Percentiles rank a stretch among this genome's conserved stretches.
Conservation (phyloP, 2,888 invertebrate species). For the Acrobasis consociella region DNA sequence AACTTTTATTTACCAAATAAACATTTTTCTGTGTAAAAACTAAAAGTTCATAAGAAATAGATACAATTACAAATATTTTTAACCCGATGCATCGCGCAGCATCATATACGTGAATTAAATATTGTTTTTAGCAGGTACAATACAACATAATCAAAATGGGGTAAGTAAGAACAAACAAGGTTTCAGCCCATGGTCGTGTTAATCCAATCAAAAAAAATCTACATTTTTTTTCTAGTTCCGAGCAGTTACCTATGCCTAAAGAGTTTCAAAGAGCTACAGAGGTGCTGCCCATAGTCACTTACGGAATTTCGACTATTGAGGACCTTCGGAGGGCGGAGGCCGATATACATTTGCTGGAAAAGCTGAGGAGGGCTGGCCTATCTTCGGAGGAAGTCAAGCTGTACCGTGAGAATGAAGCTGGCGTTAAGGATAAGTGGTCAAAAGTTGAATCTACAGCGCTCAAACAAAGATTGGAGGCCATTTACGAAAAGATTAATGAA, state of each 20-base stretch:
- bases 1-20: no score
- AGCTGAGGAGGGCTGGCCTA: slow-evolving; percentile 73
- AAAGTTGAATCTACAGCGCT: slow-evolving; percentile 61
- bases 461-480: slow-evolving; percentile 52
- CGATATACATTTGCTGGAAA: slow-evolving; percentile 64
- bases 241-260: slow-evolving; percentile 57
- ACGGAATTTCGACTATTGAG: slow-evolving; percentile 69
- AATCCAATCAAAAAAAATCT: no score
- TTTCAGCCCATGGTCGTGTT: no score
- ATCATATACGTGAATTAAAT: no score
- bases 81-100: no score
- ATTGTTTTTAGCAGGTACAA: no score
- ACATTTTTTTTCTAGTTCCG: slow-evolving; percentile 51
- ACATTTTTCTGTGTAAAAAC: no score
- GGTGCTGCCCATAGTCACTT: slow-evolving; percentile 65
- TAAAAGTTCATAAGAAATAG: no score
- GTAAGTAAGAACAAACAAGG: no score
- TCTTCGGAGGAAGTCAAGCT: slow-evolving; percentile 75
- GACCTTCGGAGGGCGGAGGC: slow-evolving; percentile 68
- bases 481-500: slow-evolving; percentile 61
- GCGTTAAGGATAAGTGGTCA: slow-evolving; percentile 50
- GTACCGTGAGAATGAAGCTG: slow-evolving; percentile 72
- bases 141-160: no score
- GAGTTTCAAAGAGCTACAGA: slow-evolving; percentile 68
- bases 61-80: no score